Evolutionary conservation across 2,797 vertebrate species (phyloP).

Genomic region (Ceryle rudis): DNA sequence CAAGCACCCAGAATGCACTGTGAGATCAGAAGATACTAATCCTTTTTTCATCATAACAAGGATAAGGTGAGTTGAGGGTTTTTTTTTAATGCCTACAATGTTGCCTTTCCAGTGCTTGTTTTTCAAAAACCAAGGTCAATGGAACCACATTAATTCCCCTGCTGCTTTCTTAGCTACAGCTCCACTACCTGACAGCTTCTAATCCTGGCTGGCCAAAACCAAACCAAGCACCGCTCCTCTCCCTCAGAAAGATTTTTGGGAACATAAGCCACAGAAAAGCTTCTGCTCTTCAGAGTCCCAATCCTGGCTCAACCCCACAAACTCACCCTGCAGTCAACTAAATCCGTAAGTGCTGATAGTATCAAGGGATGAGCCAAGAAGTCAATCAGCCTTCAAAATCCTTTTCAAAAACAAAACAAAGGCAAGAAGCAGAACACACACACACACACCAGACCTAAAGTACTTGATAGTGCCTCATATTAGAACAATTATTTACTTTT

Average conservation of each 20-base stretch:
- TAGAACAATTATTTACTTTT: not conserved
- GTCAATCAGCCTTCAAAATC: not conserved
- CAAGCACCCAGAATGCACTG: fast-evolving
- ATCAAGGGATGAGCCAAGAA: not conserved
- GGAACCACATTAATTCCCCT: fast-evolving
- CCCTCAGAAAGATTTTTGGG: not conserved
- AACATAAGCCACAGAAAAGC: not conserved
- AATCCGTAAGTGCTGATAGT: not conserved
- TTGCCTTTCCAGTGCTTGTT: not conserved
- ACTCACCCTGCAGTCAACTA: not conserved
- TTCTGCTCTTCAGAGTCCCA: not conserved
- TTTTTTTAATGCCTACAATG: not conserved
- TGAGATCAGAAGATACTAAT: not conserved
- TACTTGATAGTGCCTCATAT: not conserved
- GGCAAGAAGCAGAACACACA: not conserved
- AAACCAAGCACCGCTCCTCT: not conserved
- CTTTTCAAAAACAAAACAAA: not conserved
- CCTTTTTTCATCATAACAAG: not conserved
- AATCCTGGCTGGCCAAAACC: not conserved
- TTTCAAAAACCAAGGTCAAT: not conserved
- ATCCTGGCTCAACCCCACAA: not conserved
- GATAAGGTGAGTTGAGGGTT: not conserved
- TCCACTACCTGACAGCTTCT: not conserved
- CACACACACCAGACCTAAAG: fast-evolving
- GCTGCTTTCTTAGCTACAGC: not conserved